phyloP scores from a whole-genome alignment of 2,113 vertebrate genomes.

The Ovibos moschatus region DNA sequence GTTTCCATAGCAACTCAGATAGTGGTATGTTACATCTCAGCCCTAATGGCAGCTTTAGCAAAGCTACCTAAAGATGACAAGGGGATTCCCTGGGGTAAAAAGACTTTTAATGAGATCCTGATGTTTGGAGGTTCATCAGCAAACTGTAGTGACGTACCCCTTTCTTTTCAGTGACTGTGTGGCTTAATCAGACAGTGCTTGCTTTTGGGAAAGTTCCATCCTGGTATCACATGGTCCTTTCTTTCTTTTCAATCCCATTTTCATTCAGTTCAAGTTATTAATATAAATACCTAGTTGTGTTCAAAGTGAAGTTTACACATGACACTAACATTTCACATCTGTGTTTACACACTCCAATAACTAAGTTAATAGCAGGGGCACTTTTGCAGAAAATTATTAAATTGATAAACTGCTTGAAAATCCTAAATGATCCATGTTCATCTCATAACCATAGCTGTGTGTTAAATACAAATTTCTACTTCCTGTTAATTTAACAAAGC shows the following conservation, averaged over 20 bases:
- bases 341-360: slow-evolving; percentile 73
- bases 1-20: slow-evolving; percentile 44
- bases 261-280: slow-evolving; percentile 48
- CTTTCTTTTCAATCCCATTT: slow-evolving; percentile 49
- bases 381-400: slow-evolving; percentile 72
- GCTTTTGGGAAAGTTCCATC: background rate
- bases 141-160: background rate
- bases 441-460: background rate
- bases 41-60: background rate
- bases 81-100: background rate
- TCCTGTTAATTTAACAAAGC: background rate
- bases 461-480: slow-evolving; percentile 32
- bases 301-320: slow-evolving; percentile 60
- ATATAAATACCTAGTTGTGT: slow-evolving; percentile 58
- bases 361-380: slow-evolving; percentile 72
- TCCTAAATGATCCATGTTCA: slow-evolving; percentile 22
- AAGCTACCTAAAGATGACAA: background rate
- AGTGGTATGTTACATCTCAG: background rate
- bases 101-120: background rate
- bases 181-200: background rate
- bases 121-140: background rate
- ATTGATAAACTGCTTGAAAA: slow-evolving; percentile 72
- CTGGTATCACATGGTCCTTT: background rate
- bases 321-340: slow-evolving; percentile 73
- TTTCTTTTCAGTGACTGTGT: background rate